Percentiles rank a stretch among this genome's conserved stretches.
These are phyloP conservation scores for Philereme vetulata DNA, from an alignment of 2,888 invertebrate species.

Conservation along the genomic window DNA sequence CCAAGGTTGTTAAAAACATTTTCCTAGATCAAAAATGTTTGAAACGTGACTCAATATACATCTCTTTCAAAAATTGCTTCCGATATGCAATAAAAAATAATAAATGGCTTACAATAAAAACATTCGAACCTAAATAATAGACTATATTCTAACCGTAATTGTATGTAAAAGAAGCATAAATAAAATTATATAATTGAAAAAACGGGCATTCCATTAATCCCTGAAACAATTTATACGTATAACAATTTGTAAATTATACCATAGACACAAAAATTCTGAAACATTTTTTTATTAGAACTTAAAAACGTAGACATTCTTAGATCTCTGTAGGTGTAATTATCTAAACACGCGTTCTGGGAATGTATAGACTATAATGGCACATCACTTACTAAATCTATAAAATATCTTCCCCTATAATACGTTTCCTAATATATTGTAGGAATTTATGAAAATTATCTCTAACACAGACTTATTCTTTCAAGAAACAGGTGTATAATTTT, in stretches of 20 bases:
- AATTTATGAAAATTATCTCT: no score
- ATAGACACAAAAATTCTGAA: no score
- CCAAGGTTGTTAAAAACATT: neutral
- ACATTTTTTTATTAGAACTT: no score
- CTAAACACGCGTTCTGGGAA: no score
- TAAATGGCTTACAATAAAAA: constrained; percentile 8
- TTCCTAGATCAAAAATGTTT: constrained; percentile 2
- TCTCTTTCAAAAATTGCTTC: constrained; percentile 14
- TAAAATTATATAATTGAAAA: constrained; percentile 11
- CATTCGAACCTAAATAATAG: constrained; percentile 2
- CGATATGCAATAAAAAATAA: constrained; percentile 18
- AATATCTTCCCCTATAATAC: no score
- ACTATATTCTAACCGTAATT: constrained; percentile 13
- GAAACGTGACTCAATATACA: constrained; percentile 28
- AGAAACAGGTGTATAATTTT: constrained; percentile 18
- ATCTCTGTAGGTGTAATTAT: no score
- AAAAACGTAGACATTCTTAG: no score
- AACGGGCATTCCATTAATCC: constrained; percentile 6
- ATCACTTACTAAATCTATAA: no score
- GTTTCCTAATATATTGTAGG: no score
- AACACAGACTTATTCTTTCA: constrained; percentile 2
- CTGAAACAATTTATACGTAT: neutral
- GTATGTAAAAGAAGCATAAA: constrained; percentile 18
- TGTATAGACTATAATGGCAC: no score
- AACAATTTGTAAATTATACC: no score